These are phyloP conservation scores for Teinopalpus imperialis DNA, from an alignment of 2,888 invertebrate genomes.

Conservation along the genomic window DNA sequence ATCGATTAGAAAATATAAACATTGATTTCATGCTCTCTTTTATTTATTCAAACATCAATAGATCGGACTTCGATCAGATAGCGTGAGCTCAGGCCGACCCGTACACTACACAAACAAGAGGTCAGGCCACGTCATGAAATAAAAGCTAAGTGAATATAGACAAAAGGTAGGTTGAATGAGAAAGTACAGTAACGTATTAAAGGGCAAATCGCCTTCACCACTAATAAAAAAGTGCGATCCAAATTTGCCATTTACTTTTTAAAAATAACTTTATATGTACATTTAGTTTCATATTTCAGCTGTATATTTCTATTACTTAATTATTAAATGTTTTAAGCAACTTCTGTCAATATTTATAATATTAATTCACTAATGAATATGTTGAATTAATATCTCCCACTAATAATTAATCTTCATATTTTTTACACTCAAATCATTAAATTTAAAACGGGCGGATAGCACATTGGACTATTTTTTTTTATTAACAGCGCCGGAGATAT, in stretches of 20 bases:
- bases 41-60: conserved; percentile 50
- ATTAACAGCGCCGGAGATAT: conserved; percentile 11
- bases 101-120: conserved; percentile 48
- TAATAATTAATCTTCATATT: too few relatives aligned
- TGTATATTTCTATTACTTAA: too few relatives aligned
- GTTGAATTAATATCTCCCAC: too few relatives aligned
- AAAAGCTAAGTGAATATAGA: conserved; percentile 55
- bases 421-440: too few relatives aligned
- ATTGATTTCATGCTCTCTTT: conserved; percentile 34
- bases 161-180: conserved; percentile 47
- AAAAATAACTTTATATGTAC: too few relatives aligned
- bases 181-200: conserved; percentile 26
- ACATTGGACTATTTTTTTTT: too few relatives aligned
- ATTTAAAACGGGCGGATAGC: too few relatives aligned
- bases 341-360: too few relatives aligned
- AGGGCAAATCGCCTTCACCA: conserved; percentile 5
- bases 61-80: conserved; percentile 60
- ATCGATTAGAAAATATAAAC: conserved; percentile 33
- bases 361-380: too few relatives aligned
- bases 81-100: conserved; percentile 48
- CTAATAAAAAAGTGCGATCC: neutral
- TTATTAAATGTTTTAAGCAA: too few relatives aligned
- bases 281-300: too few relatives aligned
- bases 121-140: conserved; percentile 65
- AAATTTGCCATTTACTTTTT: conserved; percentile 1